Evolutionary conservation across 2,113 vertebrate species (phyloP), one percentile per base, ranked within the genome.

Genomic region (Semnopithecus entellus): DNA sequence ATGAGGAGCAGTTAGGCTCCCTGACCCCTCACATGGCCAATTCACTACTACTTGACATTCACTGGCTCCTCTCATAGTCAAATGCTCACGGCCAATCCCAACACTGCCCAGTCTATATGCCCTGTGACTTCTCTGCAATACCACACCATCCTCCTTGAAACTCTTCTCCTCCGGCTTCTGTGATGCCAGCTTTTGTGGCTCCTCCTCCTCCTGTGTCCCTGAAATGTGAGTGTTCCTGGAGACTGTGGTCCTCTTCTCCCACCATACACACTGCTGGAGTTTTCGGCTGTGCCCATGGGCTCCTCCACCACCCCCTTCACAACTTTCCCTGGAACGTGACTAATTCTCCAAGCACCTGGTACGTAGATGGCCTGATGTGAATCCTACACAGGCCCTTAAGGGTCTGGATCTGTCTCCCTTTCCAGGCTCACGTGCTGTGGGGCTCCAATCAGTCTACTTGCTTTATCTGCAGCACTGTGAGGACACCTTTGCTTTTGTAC

Each of bases 191-290:
- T 59, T 50, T 43, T 79, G 79, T 70, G 80, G 64, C 22, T 88
- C 40, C 13, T 64, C 75, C 40, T 52, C 17, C 25, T 52, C 40
- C 12, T 50, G 0, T 12, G 16, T 27, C 27, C 59, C 5, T 25
- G 35, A 79, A 57, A 38, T 0, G 27, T 10, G 5, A 40, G 66
- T 27, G 45, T 20, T 27, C 83, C 45, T 79, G 48, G 18, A 75
- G 30, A 59, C 20, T 30, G 2, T 17, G 23, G 3, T 68, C 27
- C 2, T 70, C 43, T 16, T 48, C 40, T 40, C 23, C 17, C 13
- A 48, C 8, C 16, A 30, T 0, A 27, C 17, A 64, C n/a, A 13
- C 52, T 0, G 5, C 2, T 59, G 35, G 32, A n/a, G 35, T 48
- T 88, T 91, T 40, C 75, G 43, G 38, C 40, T 72, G 55, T 78